Base-by-base conservation (phyloP, 1,140 invertebrate genomes). In the Psilanteris sp. region DNA sequence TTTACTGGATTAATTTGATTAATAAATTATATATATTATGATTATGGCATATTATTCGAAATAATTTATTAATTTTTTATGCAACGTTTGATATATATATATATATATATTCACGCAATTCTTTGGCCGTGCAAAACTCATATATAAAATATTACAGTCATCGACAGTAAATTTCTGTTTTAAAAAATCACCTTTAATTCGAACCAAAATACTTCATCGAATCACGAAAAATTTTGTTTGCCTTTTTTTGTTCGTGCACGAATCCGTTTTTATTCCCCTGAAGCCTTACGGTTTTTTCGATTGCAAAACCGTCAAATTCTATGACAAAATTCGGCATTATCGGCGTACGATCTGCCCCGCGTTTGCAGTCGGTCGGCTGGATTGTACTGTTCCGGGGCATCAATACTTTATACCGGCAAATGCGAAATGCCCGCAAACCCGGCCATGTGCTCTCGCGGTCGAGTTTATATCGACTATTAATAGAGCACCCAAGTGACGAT, bases 391-490 rank as follows among this genome's bases (percentile, higher is more conserved):
- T 79, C 29, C 61, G 61, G 66, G 32, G 68, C 80, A 84, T 85
- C 83, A 85, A 84, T 85, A 85, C 81, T 84, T 85, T 83, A 85
- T 84, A 78, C 76, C 76, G 31, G 81, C 78, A 85, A 84, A 85
- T 85, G 83, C 82, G 83, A 84, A 85, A 82, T 79, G 75, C 78
- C 83, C 83, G 79, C 83, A 85, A 85, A 85, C 83, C 77, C 80
- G 79, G 71, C 76, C 79, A 80, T 82, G 61, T 71, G 79, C 79
- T 84, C 67, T 79, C 83, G 83, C 44, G 83, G 83, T 85, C 55
- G 72, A 79, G 75, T 83, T 82, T 78, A 78, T 81, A 84, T 73
- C 62, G 83, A 79, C 83, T 85, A 84, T 85, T 85, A 85, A 85
- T 85, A 82, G 80, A 78, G 81, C 83, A 82, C 82, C 80, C 80